Evolutionary conservation across 2,888 invertebrate genomes (phyloP).

Genomic region (Nemapogon koenigi): DNA sequence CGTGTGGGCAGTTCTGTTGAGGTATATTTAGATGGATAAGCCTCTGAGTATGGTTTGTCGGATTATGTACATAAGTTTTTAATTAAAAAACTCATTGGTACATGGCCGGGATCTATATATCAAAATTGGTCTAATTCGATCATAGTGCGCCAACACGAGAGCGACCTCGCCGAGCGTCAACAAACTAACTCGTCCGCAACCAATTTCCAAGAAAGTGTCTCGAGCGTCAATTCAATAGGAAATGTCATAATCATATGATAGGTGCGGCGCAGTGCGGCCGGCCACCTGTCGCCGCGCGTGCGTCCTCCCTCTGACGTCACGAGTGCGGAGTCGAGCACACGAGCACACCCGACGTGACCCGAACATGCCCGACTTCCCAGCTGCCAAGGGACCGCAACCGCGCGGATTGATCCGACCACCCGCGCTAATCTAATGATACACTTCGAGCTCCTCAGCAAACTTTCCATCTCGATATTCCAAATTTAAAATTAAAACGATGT

Average conservation of each 20-base stretch:
- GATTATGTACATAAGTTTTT: too few relatives aligned
- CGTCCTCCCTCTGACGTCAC: constrained; percentile 57
- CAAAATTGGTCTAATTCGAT: too few relatives aligned
- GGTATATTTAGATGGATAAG: too few relatives aligned
- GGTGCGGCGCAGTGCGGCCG: constrained; percentile 59
- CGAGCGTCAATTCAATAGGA: constrained; percentile 41
- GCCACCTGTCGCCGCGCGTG: constrained; percentile 62
- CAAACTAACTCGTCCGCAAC: constrained; percentile 29
- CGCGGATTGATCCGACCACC: constrained; percentile 43
- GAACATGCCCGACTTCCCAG: too few relatives aligned
- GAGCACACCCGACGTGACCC: constrained; percentile 26
- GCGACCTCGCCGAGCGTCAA: constrained; percentile 16
- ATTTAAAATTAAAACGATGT: too few relatives aligned
- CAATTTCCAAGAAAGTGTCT: constrained; percentile 27
- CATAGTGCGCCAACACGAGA: too few relatives aligned
- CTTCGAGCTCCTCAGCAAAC: constrained; percentile 28
- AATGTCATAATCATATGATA: constrained; percentile 62
- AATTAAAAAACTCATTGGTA: too few relatives aligned
- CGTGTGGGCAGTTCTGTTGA: too few relatives aligned
- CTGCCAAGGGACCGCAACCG: constrained; percentile 28
- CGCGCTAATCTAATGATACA: constrained; percentile 31
- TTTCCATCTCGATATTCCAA: too few relatives aligned
- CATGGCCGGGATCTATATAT: too few relatives aligned
- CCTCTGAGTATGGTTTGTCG: too few relatives aligned
- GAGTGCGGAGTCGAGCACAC: constrained; percentile 23